Evolutionary conservation across 1,140 invertebrate species (phyloP).

Genomic region (Holotrichia oblita): DNA sequence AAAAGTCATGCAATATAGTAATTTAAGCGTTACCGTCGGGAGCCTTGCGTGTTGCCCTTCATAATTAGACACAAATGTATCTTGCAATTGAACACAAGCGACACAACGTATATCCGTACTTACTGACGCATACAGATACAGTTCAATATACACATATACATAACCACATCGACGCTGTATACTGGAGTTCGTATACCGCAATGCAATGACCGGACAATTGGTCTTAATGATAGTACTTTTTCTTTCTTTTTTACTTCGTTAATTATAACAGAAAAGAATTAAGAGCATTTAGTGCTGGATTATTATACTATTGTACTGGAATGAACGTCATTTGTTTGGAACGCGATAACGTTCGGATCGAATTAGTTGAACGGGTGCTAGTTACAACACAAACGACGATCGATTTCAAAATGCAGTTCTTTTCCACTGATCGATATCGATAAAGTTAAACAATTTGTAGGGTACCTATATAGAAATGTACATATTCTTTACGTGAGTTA

Average conservation of each 20-base stretch:
- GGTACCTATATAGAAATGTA: background rate
- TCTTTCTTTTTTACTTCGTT: slow-evolving; percentile 22
- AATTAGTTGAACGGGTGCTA: background rate
- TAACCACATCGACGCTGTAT: background rate
- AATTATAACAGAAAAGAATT: slow-evolving; percentile 10
- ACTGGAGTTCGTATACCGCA: background rate
- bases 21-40: background rate
- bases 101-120: background rate
- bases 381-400: background rate
- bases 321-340: background rate
- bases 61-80: slow-evolving; percentile 22
- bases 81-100: background rate
- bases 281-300: slow-evolving; percentile 1
- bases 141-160: background rate
- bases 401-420: background rate
- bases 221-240: slow-evolving; percentile 7
- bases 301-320: background rate
- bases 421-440: slow-evolving; percentile 6
- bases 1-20: slow-evolving; percentile 26
- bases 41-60: slow-evolving; percentile 12
- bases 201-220: slow-evolving; percentile 30
- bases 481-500: background rate
- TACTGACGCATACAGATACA: background rate
- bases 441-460: background rate
- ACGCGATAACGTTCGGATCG: background rate